Evolutionary conservation across 2,888 invertebrate genomes (phyloP), one percentile per base, ranked within the genome.

Genomic region (Dasypolia templi): DNA sequence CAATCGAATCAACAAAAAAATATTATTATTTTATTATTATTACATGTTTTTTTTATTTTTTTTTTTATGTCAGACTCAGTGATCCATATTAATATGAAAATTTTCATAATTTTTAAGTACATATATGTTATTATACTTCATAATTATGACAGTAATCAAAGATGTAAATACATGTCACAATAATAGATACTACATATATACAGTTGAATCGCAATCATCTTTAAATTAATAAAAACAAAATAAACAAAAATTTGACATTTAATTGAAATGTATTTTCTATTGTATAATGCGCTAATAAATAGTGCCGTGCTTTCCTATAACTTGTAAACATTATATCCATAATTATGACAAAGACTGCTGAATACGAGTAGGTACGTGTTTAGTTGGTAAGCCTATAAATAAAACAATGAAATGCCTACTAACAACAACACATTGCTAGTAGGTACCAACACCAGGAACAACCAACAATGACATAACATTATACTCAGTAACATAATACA

Each of bases 401-500:
- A n/a, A 51, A n/a, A 0, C 6, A 49, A 39, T 42, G 11, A 56
- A 9, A 2, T 22, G 9, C 17, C 46, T n/a, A 22, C 26, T 11
- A 59, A 11, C 39, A 53, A n/a, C n/a, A n/a, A n/a, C 39, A 49
- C 9, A 46, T 51, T 56, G 39, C 22, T 46, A 39, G 32, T 46
- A 32, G 65, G 19, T 29, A 49, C 17, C 5, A 62, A n/a, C 44
- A 73, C 61, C 49, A 75, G 55, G 35, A 81, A 81, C 59, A 39
- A 76, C 26, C 17, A 61, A 56, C 81, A 63, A 53, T 66, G 77
- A 75, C 65, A 65, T 42, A 51, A 62, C 82, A 55, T 55, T 32
- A 72, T 19, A 79, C 58, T 19, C 42, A 35, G 69, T 58, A 80
- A 81, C 29, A 67, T 64, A 67, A 81, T 70, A 73, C 81, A 80